Evolutionary conservation across 2,888 invertebrate genomes (phyloP).

Genomic region (Lacanobia oleracea): DNA sequence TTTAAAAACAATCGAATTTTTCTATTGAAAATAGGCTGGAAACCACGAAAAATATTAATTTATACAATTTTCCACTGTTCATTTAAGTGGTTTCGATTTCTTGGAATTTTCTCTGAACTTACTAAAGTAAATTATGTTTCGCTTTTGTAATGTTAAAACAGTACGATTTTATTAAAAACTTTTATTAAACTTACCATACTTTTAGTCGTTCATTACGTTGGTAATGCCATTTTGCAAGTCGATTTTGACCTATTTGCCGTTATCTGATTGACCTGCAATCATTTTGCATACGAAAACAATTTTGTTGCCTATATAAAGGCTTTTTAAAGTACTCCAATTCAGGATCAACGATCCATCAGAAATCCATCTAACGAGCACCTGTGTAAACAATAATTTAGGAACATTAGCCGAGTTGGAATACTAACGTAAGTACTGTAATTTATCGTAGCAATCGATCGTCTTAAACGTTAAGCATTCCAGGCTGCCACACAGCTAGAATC

Average conservation of each 20-base stretch:
- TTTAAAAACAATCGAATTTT: not conserved
- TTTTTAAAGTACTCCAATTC: not conserved
- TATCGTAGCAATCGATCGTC: constrained; percentile 50
- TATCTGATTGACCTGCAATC: constrained; percentile 14
- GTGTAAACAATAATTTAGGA: constrained; percentile 47
- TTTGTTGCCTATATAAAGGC: not conserved
- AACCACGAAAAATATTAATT: constrained; percentile 5
- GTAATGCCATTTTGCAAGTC: constrained; percentile 27
- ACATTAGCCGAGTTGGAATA: constrained; percentile 33
- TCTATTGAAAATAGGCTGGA: not conserved
- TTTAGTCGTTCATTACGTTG: constrained; percentile 7
- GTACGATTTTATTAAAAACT: constrained; percentile 25
- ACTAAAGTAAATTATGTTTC: constrained; percentile 4
- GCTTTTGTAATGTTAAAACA: constrained; percentile 23
- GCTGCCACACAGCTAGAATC: constrained; percentile 27
- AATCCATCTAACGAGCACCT: constrained; percentile 26
- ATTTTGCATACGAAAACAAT: constrained; percentile 23
- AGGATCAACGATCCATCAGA: not conserved
- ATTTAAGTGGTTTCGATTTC: constrained; percentile 13
- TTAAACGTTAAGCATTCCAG: constrained; percentile 31
- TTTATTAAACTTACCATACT: constrained; percentile 6
- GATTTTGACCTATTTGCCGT: constrained; percentile 26
- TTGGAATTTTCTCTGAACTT: constrained; percentile 15
- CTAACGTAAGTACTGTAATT: constrained; percentile 42
- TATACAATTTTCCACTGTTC: constrained; percentile 21